A percentile compares a stretch with the other conserved stretches of the same genome.
phyloP scores from a whole-genome alignment of 2,888 invertebrate species.

The Elysia crispata region DNA sequence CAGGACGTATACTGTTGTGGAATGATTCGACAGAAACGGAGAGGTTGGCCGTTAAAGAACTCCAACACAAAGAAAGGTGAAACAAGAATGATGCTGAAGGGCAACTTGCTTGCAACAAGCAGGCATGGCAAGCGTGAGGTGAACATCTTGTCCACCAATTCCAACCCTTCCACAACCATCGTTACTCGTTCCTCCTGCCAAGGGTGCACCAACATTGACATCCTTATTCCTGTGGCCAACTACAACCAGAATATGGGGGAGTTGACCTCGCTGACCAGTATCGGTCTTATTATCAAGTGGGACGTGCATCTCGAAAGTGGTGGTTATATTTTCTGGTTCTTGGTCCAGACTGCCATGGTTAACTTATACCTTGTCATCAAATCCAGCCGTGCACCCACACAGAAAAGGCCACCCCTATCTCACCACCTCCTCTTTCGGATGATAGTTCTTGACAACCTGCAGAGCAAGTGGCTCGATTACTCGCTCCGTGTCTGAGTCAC shows the following conservation, averaged over 20 bases:
- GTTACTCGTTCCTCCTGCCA: background rate
- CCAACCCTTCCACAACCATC: background rate
- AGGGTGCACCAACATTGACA: background rate
- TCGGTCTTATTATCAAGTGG: background rate
- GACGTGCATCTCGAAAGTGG: background rate
- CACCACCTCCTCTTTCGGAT: background rate
- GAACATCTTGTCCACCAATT: background rate
- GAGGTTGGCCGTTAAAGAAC: background rate
- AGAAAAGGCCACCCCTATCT: background rate
- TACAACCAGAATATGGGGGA: conserved; percentile 2
- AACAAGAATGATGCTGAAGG: background rate
- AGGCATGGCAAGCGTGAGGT: background rate
- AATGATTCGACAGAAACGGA: background rate
- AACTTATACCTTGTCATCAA: background rate
- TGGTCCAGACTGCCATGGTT: background rate
- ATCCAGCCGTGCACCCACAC: background rate
- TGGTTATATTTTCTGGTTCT: conserved; percentile 3
- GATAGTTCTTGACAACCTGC: background rate
- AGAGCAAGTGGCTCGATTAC: background rate
- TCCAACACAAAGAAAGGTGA: background rate
- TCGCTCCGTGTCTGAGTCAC: background rate
- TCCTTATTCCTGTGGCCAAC: background rate
- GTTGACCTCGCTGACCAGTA: conserved; percentile 1
- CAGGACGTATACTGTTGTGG: background rate
- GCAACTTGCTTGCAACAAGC: background rate